phyloP scores from a whole-genome alignment of 2,113 vertebrate species.

The Pterocles orientalis region DNA sequence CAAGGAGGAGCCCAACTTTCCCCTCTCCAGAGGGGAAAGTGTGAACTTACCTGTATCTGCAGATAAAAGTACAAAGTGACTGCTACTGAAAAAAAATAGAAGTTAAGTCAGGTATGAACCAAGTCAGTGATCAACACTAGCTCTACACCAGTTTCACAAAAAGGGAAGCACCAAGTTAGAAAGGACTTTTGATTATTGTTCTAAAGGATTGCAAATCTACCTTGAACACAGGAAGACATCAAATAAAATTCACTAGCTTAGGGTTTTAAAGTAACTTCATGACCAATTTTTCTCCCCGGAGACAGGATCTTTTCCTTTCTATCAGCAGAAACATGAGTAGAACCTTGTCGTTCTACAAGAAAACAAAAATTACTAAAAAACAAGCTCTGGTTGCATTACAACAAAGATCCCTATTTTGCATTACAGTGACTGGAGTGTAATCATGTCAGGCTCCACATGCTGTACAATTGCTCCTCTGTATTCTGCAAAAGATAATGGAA shows the following conservation, averaged over 20 bases:
- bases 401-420: neutral
- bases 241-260: neutral
- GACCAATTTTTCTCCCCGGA: neutral
- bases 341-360: neutral
- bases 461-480: neutral
- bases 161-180: neutral
- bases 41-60: neutral
- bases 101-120: neutral
- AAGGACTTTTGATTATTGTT: neutral
- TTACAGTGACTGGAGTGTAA: neutral
- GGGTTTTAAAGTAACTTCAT: neutral
- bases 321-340: neutral
- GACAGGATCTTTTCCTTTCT: neutral
- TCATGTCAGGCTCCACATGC: neutral
- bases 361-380: neutral
- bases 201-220: neutral
- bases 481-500: neutral
- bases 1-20: too few relatives aligned
- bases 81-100: neutral
- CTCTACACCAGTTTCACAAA: neutral
- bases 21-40: neutral
- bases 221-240: neutral
- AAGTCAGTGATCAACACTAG: neutral
- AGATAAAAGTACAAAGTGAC: neutral
- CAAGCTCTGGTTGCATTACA: neutral